These are phyloP conservation scores for Hirtodrosophila histrioides DNA, from an alignment of 2,888 invertebrate species.

Conservation along the genomic window DNA sequence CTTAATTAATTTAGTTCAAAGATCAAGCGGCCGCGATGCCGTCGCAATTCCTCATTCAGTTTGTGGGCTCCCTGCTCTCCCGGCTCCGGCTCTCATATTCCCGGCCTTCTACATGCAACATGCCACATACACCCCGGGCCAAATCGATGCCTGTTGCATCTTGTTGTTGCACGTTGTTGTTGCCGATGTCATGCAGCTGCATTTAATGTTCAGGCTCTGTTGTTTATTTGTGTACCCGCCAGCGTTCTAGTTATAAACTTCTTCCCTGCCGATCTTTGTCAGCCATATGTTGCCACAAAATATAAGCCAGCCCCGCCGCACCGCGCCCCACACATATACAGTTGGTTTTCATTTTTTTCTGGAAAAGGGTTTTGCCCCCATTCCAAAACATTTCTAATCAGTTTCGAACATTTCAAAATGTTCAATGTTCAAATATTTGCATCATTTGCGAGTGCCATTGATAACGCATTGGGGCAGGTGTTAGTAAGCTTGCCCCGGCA, in stretches of 20 bases:
- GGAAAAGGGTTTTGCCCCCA: neutral
- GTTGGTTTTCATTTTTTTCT: neutral
- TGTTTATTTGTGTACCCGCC: conserved; percentile 51
- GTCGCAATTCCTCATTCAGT: conserved; percentile 61
- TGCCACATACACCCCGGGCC: conserved; percentile 6
- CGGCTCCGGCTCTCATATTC: conserved; percentile 4
- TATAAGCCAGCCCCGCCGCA: neutral
- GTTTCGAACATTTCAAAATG: no score
- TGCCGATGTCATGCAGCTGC: conserved; percentile 47
- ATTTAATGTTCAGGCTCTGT: conserved; percentile 52
- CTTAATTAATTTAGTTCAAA: conserved; percentile 85
- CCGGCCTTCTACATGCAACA: neutral
- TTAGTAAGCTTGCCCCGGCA: neutral
- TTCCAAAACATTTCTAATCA: no score
- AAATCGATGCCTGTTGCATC: conserved; percentile 33
- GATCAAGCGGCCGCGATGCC: conserved; percentile 81
- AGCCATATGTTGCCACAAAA: conserved; percentile 39
- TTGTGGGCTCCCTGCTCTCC: neutral
- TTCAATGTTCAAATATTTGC: neutral
- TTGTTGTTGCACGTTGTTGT: conserved; percentile 23
- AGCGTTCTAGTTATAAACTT: conserved; percentile 50
- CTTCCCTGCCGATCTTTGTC: conserved; percentile 25
- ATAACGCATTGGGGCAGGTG: conserved; percentile 11
- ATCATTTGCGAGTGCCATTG: conserved; percentile 1
- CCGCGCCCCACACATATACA: neutral